Evolutionary conservation across 2,888 invertebrate species (phyloP).

Genomic region (Adelphocoris suturalis): DNA sequence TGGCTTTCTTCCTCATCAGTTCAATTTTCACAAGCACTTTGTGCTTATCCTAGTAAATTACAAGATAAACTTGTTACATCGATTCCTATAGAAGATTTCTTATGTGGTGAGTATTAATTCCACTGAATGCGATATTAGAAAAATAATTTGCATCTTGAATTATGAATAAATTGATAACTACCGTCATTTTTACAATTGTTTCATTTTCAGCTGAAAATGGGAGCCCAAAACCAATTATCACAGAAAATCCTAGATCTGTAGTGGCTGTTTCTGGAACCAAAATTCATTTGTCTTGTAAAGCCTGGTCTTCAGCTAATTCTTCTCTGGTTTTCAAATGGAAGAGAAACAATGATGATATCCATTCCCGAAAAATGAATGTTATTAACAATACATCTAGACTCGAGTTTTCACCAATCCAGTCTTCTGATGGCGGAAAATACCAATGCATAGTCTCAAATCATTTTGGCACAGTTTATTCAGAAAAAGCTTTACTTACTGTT

Average conservation of each 20-base stretch:
- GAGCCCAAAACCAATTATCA: conserved; percentile 91
- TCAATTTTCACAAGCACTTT: conserved; percentile 84
- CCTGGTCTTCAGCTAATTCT: conserved; percentile 87
- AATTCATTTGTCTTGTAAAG: conserved; percentile 89
- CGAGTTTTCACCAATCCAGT: conserved; percentile 86
- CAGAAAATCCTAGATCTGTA: conserved; percentile 89
- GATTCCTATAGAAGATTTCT: conserved; percentile 82
- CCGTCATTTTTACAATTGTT: neutral
- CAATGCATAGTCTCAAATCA: conserved; percentile 95
- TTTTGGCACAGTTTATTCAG: conserved; percentile 93
- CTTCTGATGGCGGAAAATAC: conserved; percentile 91
- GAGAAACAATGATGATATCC: conserved; percentile 87
- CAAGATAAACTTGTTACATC: conserved; percentile 81
- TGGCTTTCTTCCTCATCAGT: conserved; percentile 84
- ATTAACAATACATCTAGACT: conserved; percentile 79
- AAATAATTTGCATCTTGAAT: too few relatives aligned
- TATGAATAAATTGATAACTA: too few relatives aligned
- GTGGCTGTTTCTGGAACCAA: conserved; percentile 93
- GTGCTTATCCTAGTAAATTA: conserved; percentile 90
- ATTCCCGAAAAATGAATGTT: conserved; percentile 74
- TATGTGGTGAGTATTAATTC: conserved; percentile 81
- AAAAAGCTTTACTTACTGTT: conserved; percentile 91
- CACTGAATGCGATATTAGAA: too few relatives aligned
- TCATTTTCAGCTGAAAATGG: conserved; percentile 81
- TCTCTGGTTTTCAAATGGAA: conserved; percentile 92